Evolutionary conservation across 2,888 invertebrate species (phyloP), one percentile per base, ranked within the genome.

Genomic region (Mechanitis mazaeus): DNA sequence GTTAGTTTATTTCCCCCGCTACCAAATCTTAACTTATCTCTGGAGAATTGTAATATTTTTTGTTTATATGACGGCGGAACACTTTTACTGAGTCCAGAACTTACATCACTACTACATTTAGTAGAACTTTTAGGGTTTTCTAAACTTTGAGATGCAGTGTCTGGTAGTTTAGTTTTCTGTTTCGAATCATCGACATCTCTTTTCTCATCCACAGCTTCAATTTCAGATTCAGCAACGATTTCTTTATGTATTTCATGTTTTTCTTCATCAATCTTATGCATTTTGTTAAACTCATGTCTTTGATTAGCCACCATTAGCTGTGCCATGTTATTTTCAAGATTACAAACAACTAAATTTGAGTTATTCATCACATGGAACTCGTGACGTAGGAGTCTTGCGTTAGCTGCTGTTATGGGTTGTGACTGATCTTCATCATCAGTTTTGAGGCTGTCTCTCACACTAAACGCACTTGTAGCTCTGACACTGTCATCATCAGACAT

Each of bases 21-120:
- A 0, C 83, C 90, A 73, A 90, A 89, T 61, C 87, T 78, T 1
- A 91, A 74, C 71, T 90, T 90, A 57, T 90, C 90, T 67, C 85
- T 81, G 1, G 91, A 91, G 70, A 91, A 91, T 66, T 91, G 90
- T 47, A 91, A 66, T 61, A 91, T 67, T 69, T 91, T 91, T 66
- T 91, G 90, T 64, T 89, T 91, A 63, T 90, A 91, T 2, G 90
- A 90, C 0, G 90, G 90, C 2, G 91, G 91, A 0, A 91, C 91
- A 74, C 91, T 91, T 72, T 87, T 91, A 66, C 91, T 90, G 0
- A 91, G 73, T 0, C 86, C 88, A 0, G 85, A 80, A 72, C 85
- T 87, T 1, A 88, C 72, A 47, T 87, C 88, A 63, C 84, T 87
- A 56, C 84, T 86, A 61, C 85, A 85, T 75, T 85, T 88, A 0